These are phyloP conservation scores for Antechinus stuartii DNA, from an alignment of 2,113 vertebrate species.

Conservation along the genomic window DNA sequence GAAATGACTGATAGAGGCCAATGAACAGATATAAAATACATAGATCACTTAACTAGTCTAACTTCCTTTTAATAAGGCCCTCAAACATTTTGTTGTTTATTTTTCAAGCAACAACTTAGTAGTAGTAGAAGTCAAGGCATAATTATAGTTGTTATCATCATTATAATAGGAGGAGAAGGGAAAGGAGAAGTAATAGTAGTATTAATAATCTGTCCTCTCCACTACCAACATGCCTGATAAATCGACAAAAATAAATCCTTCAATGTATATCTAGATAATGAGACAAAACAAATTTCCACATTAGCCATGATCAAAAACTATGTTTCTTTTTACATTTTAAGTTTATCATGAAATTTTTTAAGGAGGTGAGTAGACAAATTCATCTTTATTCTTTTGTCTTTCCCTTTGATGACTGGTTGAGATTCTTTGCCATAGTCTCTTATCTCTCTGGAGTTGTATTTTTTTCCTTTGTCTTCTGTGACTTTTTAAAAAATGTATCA, in stretches of 20 bases:
- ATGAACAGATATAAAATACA: not conserved
- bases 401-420: not conserved
- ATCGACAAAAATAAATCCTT: not conserved
- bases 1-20: no score
- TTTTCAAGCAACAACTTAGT: not conserved
- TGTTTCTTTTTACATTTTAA: not conserved
- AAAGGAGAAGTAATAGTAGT: not conserved
- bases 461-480: not conserved
- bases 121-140: not conserved
- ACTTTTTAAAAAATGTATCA: not conserved
- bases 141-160: no score
- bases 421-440: not conserved
- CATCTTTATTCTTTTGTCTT: not conserved
- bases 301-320: not conserved
- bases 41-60: not conserved
- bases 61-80: not conserved
- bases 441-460: not conserved
- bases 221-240: not conserved
- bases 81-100: not conserved
- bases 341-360: not conserved
- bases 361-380: not conserved
- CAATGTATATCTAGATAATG: not conserved
- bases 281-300: not conserved
- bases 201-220: not conserved
- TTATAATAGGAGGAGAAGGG: no score